Evolutionary conservation across 2,797 vertebrate genomes (phyloP).

Genomic region (Emys orbicularis): DNA sequence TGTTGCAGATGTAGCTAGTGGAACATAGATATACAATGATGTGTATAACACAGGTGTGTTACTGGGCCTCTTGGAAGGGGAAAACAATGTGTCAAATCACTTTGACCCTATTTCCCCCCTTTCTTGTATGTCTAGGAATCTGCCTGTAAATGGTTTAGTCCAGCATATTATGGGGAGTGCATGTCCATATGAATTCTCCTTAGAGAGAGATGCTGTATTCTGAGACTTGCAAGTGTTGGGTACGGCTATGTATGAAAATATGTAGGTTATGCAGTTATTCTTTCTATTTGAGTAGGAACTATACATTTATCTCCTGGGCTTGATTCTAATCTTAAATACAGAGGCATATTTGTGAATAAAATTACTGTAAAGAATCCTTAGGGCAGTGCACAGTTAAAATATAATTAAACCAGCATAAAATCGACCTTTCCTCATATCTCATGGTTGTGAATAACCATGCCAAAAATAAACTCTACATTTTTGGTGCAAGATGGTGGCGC

Average conservation of each 20-base stretch:
- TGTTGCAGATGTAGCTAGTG: neutral
- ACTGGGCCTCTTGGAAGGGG: neutral
- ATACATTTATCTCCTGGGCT: constrained; percentile 28
- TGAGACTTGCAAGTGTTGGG: neutral
- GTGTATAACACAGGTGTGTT: neutral
- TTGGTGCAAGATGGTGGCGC: neutral
- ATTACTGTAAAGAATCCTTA: neutral
- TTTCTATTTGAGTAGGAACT: constrained; percentile 18
- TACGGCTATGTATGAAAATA: neutral
- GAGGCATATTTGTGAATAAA: neutral
- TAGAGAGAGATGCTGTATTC: neutral
- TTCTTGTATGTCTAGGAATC: neutral
- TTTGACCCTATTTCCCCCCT: neutral
- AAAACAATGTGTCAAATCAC: neutral
- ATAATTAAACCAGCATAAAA: neutral
- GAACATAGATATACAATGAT: neutral
- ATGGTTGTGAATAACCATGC: neutral
- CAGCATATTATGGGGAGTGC: neutral
- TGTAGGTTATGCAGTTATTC: constrained; percentile 13
- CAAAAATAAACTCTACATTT: neutral
- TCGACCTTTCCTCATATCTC: neutral
- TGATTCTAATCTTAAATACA: constrained; percentile 36
- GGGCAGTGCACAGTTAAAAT: neutral
- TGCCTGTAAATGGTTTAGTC: neutral
- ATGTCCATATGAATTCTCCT: neutral